Conservation (phyloP, 2,797 vertebrate species). For the Falco biarmicus region DNA sequence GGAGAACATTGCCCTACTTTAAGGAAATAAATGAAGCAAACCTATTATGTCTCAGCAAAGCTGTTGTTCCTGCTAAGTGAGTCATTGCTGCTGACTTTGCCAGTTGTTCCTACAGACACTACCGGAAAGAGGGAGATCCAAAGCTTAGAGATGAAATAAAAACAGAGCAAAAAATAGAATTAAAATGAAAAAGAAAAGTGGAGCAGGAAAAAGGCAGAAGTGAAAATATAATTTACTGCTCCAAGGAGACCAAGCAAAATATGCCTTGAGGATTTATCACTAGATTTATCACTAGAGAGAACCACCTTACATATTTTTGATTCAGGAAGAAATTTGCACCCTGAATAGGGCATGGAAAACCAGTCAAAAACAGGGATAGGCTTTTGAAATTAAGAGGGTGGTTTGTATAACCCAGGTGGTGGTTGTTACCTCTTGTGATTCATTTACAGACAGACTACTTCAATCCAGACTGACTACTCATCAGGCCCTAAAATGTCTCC, state of each 20-base stretch:
- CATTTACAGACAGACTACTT: neutral
- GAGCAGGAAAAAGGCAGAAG: constrained; percentile 2
- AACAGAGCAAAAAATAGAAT: constrained; percentile 14
- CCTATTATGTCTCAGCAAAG: constrained; percentile 39
- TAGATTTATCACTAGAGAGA: neutral
- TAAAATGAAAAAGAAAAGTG: neutral
- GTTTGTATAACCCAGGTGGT: neutral
- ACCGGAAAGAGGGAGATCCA: constrained; percentile 10
- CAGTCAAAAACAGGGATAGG: neutral
- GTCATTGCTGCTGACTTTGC: constrained; percentile 52
- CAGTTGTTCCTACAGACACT: constrained; percentile 46
- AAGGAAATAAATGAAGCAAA: constrained; percentile 48
- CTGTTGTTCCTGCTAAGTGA: constrained; percentile 54
- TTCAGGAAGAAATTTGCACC: neutral
- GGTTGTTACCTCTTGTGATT: neutral
- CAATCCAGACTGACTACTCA: neutral
- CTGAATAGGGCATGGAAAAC: neutral
- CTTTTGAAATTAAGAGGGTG: neutral
- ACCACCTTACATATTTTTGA: neutral
- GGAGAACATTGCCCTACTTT: constrained; percentile 26
- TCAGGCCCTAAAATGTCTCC: neutral
- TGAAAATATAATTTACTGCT: constrained; percentile 5
- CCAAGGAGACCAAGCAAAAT: neutral
- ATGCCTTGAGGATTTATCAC: neutral
- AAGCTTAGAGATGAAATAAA: constrained; percentile 25